phyloP scores from a whole-genome alignment of 2,888 invertebrate species.

The Clepsis dumicolana region DNA sequence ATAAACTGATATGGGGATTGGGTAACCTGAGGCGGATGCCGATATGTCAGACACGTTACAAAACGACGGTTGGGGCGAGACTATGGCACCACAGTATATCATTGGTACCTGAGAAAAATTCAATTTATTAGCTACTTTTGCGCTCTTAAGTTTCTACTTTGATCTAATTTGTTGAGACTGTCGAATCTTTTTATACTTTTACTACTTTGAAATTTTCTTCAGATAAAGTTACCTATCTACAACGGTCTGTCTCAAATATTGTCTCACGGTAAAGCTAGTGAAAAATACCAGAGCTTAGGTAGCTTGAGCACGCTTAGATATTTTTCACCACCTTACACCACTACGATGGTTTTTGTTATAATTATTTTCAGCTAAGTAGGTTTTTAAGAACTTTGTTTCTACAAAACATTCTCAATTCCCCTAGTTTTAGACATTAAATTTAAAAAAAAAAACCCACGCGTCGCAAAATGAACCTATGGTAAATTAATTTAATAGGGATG shows the following conservation, averaged over 20 bases:
- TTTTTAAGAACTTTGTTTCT: no score
- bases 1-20: slow-evolving; percentile 6
- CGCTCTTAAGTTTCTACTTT: background rate
- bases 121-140: background rate
- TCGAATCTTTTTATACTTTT: background rate
- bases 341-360: no score
- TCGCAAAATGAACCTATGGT: background rate
- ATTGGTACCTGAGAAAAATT: slow-evolving; percentile 70
- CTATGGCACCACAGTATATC: slow-evolving; percentile 80
- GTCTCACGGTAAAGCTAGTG: no score
- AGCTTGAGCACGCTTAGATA: background rate
- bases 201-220: background rate
- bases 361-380: background rate
- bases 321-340: no score
- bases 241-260: background rate
- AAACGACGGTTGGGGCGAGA: slow-evolving; percentile 80
- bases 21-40: slow-evolving; percentile 76
- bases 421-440: background rate
- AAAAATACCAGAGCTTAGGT: background rate
- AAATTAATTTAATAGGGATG: background rate
- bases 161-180: background rate
- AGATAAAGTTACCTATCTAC: background rate
- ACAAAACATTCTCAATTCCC: background rate
- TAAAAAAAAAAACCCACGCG: background rate
- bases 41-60: slow-evolving; percentile 81